These are phyloP conservation scores for Scaptomyza cyrtandrae DNA, from an alignment of 2,888 invertebrate species.

Conservation along the genomic window DNA sequence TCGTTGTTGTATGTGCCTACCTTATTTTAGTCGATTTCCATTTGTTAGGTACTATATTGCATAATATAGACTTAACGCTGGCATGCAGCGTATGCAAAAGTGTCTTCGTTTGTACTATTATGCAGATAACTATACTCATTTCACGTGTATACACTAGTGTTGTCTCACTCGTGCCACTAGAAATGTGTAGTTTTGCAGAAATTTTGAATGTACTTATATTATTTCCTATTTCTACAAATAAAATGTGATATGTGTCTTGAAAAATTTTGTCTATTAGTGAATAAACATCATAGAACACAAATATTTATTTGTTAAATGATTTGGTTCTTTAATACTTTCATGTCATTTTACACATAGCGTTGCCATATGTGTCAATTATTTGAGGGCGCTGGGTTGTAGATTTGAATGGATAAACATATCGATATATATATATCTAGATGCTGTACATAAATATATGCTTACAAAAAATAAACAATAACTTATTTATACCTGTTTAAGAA, in stretches of 20 bases:
- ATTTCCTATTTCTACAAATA: neutral
- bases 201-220: slow-evolving; percentile 1
- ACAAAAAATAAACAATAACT: neutral
- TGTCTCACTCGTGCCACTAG: slow-evolving; percentile 37
- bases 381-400: slow-evolving; percentile 1
- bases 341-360: slow-evolving; percentile 18
- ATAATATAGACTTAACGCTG: neutral
- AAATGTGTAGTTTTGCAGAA: slow-evolving; percentile 5
- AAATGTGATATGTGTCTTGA: neutral
- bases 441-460: neutral
- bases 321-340: neutral
- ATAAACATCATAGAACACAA: neutral
- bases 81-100: slow-evolving; percentile 38
- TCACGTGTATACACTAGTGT: slow-evolving; percentile 47
- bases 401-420: slow-evolving; percentile 7
- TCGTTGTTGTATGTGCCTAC: neutral
- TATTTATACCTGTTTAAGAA: neutral
- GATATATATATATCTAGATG: slow-evolving; percentile 13
- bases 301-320: neutral
- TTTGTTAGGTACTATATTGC: neutral
- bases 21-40: neutral
- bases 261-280: neutral
- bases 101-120: slow-evolving; percentile 1
- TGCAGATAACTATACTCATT: slow-evolving; percentile 66
- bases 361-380: slow-evolving; percentile 23